phyloP scores from a whole-genome alignment of 2,888 invertebrate species.

The Agriopis aurantiaria region DNA sequence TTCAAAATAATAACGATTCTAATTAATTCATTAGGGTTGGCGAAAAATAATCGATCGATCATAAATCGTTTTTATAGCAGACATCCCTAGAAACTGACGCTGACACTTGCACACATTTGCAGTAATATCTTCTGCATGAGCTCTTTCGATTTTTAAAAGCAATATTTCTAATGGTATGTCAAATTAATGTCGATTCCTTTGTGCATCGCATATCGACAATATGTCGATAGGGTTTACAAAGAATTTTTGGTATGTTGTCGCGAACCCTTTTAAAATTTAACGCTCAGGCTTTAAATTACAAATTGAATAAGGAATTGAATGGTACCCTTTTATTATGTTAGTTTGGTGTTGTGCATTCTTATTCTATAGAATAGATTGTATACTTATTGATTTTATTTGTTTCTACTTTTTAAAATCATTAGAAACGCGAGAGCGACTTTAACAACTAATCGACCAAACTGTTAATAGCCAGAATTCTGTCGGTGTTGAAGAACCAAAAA shows the following conservation, averaged over 20 bases:
- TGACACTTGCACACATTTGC: conserved; percentile 67
- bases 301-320: conserved; percentile 76
- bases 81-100: conserved; percentile 51
- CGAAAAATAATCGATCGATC: conserved; percentile 53
- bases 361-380: not conserved
- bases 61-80: conserved; percentile 74
- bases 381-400: conserved; percentile 20
- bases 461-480: too few relatives aligned
- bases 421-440: not conserved
- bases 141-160: conserved; percentile 76
- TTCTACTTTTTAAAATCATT: not conserved
- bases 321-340: conserved; percentile 63
- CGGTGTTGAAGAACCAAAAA: too few relatives aligned
- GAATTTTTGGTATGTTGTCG: conserved; percentile 52
- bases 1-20: conserved; percentile 54
- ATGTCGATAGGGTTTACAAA: conserved; percentile 79
- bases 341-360: conserved; percentile 28
- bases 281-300: conserved; percentile 76
- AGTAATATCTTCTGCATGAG: conserved; percentile 77
- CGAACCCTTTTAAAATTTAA: conserved; percentile 81
- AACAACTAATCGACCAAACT: too few relatives aligned
- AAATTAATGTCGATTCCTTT: conserved; percentile 83
- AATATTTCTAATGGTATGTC: conserved; percentile 85
- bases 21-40: conserved; percentile 77
- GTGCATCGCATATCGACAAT: conserved; percentile 76